Conservation (phyloP, 2,113 vertebrate species). For the Leucoraja erinaceus region DNA sequence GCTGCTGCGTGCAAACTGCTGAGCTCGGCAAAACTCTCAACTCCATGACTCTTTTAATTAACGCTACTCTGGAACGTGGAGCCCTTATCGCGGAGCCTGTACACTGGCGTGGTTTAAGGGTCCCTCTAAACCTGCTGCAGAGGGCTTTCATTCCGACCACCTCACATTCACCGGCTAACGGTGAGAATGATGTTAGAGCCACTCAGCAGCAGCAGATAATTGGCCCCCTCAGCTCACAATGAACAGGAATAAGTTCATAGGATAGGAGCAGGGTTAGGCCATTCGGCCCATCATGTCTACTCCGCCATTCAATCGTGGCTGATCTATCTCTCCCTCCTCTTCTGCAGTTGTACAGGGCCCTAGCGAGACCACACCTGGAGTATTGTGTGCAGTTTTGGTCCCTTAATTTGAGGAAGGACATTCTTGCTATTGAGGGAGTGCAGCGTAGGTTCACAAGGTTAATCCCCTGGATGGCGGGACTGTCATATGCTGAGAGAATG, state of each 20-base stretch:
- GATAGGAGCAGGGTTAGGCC: too few relatives aligned
- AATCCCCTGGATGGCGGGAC: too few relatives aligned
- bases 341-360: too few relatives aligned
- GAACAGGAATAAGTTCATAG: neutral
- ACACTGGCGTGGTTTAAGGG: neutral
- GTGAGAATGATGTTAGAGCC: neutral
- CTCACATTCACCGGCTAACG: neutral
- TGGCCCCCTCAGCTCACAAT: slow-evolving; percentile 15
- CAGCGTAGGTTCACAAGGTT: too few relatives aligned
- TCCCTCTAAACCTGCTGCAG: neutral
- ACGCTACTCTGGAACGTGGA: neutral
- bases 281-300: too few relatives aligned
- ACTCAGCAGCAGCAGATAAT: neutral
- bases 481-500: too few relatives aligned
- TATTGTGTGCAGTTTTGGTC: too few relatives aligned
- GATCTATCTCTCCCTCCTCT: too few relatives aligned
- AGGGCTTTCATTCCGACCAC: neutral
- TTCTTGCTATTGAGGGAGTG: too few relatives aligned
- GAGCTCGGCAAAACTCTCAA: neutral
- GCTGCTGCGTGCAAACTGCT: neutral
- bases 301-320: too few relatives aligned
- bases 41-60: slow-evolving; percentile 13
- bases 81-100: neutral
- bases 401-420: too few relatives aligned
- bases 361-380: too few relatives aligned